phyloP scores from a whole-genome alignment of 2,888 invertebrate genomes.

The Theretra japonica region DNA sequence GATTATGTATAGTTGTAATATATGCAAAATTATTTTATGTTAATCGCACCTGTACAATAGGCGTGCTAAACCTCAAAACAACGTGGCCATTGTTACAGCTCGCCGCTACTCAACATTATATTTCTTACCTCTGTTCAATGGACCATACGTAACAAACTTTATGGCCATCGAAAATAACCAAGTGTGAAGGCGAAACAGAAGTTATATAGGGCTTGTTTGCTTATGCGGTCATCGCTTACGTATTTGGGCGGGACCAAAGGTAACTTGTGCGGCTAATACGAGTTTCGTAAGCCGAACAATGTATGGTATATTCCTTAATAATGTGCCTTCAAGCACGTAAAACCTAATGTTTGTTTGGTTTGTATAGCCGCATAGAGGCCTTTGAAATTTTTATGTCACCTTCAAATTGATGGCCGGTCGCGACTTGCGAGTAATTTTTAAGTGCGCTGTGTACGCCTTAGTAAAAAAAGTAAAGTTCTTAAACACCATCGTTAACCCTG shows the following conservation, averaged over 20 bases:
- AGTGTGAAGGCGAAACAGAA: slow-evolving; percentile 68
- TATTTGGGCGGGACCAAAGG: slow-evolving; percentile 56
- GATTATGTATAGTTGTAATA: neutral
- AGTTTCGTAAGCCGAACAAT: slow-evolving; percentile 25
- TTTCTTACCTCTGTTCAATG: slow-evolving; percentile 47
- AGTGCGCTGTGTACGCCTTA: neutral
- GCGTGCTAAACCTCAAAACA: slow-evolving; percentile 47
- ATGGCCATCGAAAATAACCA: slow-evolving; percentile 43
- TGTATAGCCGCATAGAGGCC: neutral
- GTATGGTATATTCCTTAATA: slow-evolving; percentile 1
- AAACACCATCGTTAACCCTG: neutral
- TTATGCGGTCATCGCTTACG: slow-evolving; percentile 76
- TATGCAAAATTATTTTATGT: slow-evolving; percentile 36
- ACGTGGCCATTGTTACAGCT: slow-evolving; percentile 44
- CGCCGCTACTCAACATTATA: slow-evolving; percentile 44
- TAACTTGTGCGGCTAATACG: slow-evolving; percentile 23
- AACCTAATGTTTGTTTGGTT: slow-evolving; percentile 1
- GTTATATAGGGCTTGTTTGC: slow-evolving; percentile 38
- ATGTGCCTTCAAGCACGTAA: neutral
- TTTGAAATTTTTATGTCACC: slow-evolving; percentile 10
- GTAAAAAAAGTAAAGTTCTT: neutral
- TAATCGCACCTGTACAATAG: slow-evolving; percentile 33
- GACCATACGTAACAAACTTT: slow-evolving; percentile 47
- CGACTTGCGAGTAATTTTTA: slow-evolving; percentile 2
- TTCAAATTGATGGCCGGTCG: neutral